phyloP scores from a whole-genome alignment of 2,113 vertebrate genomes.

The Ancistrus triradiatus region DNA sequence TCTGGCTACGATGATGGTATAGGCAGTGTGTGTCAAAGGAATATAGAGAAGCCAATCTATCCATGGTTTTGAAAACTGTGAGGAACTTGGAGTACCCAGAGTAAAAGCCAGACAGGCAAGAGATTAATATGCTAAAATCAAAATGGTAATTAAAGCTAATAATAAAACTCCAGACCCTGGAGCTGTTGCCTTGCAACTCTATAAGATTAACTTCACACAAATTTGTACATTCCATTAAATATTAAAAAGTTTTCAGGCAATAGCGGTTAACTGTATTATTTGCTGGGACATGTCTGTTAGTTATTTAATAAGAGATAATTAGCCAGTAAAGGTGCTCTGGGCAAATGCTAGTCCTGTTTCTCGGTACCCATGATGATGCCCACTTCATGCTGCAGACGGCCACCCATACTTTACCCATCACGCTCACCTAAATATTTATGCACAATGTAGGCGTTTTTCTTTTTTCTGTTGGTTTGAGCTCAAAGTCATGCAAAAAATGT shows the following conservation, averaged over 20 bases:
- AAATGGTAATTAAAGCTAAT: too few species aligned
- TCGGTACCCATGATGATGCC: slow-evolving; percentile 25
- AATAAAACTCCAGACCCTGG: not conserved
- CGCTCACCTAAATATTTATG: slow-evolving; percentile 42
- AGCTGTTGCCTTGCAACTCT: not conserved
- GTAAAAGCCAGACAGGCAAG: too few species aligned
- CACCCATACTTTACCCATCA: slow-evolving; percentile 33
- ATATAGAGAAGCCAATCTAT: too few species aligned
- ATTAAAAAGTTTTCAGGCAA: not conserved
- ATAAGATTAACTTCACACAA: not conserved
- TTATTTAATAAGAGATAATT: slow-evolving; percentile 25
- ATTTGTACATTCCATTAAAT: not conserved
- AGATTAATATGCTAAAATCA: too few species aligned
- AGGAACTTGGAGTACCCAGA: too few species aligned
- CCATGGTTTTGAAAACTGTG: too few species aligned
- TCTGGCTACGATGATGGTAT: too few species aligned
- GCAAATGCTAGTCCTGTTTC: slow-evolving; percentile 22
- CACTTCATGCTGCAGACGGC: slow-evolving; percentile 23
- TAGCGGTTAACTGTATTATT: not conserved
- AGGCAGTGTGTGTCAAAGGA: too few species aligned
- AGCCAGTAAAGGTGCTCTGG: slow-evolving; percentile 21
- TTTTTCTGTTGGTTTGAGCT: slow-evolving; percentile 26
- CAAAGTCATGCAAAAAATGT: slow-evolving; percentile 32
- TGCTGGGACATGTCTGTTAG: slow-evolving; percentile 16
- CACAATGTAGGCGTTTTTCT: slow-evolving; percentile 19